Evolutionary conservation across 2,797 vertebrate species (phyloP), one percentile per base, ranked within the genome.

Genomic region (Sparus aurata): DNA sequence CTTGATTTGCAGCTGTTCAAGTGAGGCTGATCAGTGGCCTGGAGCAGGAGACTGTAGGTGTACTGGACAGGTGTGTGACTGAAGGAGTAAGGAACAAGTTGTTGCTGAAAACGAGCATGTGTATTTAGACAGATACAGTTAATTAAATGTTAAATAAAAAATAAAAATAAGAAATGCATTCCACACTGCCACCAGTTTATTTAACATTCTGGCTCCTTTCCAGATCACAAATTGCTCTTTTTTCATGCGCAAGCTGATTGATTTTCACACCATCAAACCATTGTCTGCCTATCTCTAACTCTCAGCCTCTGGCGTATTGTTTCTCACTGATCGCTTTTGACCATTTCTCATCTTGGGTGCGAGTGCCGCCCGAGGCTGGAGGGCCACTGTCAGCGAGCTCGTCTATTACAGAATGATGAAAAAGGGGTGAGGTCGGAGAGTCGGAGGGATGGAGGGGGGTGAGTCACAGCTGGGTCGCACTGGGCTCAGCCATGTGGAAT

Each of bases 181-280:
- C 22, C 47, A 50, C 62, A 15, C 43, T 46, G 22, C 16, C 38
- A 4, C 30, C 47, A 4, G n/a, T 80, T 61, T 43, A 79, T 77
- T 80, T 77, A 69, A 53, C 23, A 47, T 58, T 30, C 45, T 89
- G 79, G 79, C 75, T 73, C 49, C 15, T 53, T 41, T 83, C 74
- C 85, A 73, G 43, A 54, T 60, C 8, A 67, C 69, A 89, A 91
- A 91, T 88, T 85, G 86, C 59, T 79, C 71, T 18, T 67, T 68
- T 80, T 66, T 76, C 47, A 12, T 70, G 49, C 70, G 72, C 50
- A 12, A n/a, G 45, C 49, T 64, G 75, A 84, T 85, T 73, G 80
- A 75, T 90, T 89, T 82, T 87, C 53, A 71, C 60, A 57, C 53
- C 60, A 62, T 82, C 82, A 78, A 73, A 78, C 73, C 73, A 60